Percentiles rank a stretch among this genome's conserved stretches.
phyloP scores from a whole-genome alignment of 1,140 invertebrate species.

The Neomicropteryx cornuta region DNA sequence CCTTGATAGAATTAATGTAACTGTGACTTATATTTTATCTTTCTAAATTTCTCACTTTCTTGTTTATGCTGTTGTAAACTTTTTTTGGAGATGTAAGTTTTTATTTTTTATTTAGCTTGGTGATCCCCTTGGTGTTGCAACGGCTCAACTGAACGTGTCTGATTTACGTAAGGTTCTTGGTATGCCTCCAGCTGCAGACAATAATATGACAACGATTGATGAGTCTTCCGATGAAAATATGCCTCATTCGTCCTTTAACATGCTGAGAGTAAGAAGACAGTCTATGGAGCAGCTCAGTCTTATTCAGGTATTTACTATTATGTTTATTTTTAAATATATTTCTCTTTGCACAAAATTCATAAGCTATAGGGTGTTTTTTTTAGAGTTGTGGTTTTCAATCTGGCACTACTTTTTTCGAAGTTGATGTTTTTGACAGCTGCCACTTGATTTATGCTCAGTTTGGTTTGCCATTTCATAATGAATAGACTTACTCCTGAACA shows the following conservation, averaged over 20 bases:
- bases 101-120: constrained; percentile 49
- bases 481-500: too few species aligned
- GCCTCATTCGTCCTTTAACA: constrained; percentile 29
- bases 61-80: constrained; percentile 1
- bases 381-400: too few species aligned
- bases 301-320: constrained; percentile 71
- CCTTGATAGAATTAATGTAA: too few species aligned
- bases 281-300: constrained; percentile 96
- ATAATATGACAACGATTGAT: constrained; percentile 18
- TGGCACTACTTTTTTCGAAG: too few species aligned
- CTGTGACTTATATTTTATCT: too few species aligned
- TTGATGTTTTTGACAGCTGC: too few species aligned
- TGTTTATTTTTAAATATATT: too few species aligned
- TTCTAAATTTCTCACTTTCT: too few species aligned
- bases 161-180: constrained; percentile 81
- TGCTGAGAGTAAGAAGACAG: constrained; percentile 62
- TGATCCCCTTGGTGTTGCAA: constrained; percentile 82
- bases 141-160: constrained; percentile 85
- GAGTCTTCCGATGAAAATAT: constrained; percentile 11
- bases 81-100: constrained; percentile 7
- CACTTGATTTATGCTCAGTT: too few species aligned
- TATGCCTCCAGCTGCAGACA: constrained; percentile 43
- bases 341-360: neutral
- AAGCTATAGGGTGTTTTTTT: too few species aligned
- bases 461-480: too few species aligned